Percentiles rank a stretch among this genome's conserved stretches.
These are phyloP conservation scores for Aphaenogaster rudis DNA, from an alignment of 1,140 invertebrate genomes.

Conservation along the genomic window DNA sequence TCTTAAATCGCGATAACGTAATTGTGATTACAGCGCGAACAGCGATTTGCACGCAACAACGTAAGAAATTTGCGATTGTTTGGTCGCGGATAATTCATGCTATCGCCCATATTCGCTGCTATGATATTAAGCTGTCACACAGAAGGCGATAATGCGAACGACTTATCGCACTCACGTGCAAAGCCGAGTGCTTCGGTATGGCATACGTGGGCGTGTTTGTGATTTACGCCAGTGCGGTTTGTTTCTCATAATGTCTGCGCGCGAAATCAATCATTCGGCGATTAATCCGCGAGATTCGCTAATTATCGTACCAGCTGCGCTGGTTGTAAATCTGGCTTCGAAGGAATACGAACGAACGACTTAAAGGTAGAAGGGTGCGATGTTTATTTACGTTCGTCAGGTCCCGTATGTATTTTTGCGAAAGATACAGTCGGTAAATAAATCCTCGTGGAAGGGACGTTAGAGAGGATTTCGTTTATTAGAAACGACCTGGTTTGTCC, in stretches of 20 bases:
- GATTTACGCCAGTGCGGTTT: slow-evolving; percentile 56
- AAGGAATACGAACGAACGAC: slow-evolving; percentile 19
- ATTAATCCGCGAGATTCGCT: slow-evolving; percentile 49
- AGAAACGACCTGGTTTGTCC: slow-evolving; percentile 38
- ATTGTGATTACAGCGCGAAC: slow-evolving; percentile 38
- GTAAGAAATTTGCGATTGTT: slow-evolving; percentile 55
- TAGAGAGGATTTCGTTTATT: slow-evolving; percentile 34
- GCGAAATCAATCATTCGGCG: slow-evolving; percentile 46
- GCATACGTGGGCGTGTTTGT: slow-evolving; percentile 58
- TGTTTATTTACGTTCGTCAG: slow-evolving; percentile 34
- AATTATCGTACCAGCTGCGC: slow-evolving; percentile 53
- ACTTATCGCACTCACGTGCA: slow-evolving; percentile 61
- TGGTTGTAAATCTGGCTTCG: slow-evolving; percentile 35
- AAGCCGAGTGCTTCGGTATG: slow-evolving; percentile 6
- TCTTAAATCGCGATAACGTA: slow-evolving; percentile 57
- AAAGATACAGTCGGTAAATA: slow-evolving; percentile 14
- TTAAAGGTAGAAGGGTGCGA: neutral
- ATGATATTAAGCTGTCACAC: slow-evolving; percentile 66
- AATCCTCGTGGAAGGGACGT: slow-evolving; percentile 21
- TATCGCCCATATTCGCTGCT: slow-evolving; percentile 25
- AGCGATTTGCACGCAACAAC: slow-evolving; percentile 38
- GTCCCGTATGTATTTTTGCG: slow-evolving; percentile 2
- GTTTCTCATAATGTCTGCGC: slow-evolving; percentile 46
- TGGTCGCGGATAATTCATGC: slow-evolving; percentile 14
- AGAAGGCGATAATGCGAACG: slow-evolving; percentile 57